phyloP scores from a whole-genome alignment of 2,113 vertebrate species.

The Calidris pygmaea region DNA sequence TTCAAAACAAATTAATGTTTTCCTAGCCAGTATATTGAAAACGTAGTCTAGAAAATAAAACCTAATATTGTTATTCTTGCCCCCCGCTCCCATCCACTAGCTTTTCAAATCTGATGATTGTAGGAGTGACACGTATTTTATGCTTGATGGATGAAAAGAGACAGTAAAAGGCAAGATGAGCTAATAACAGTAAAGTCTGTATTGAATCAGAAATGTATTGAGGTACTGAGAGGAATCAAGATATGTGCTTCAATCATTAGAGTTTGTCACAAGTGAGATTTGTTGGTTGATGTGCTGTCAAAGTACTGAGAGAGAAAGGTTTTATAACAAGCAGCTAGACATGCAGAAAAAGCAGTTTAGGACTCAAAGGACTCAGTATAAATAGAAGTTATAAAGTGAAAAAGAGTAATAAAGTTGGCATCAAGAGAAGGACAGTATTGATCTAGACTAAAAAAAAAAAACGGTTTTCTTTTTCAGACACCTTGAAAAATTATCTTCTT shows the following conservation, averaged over 20 bases:
- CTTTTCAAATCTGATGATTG: conserved; percentile 47
- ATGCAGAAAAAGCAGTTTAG: conserved; percentile 76
- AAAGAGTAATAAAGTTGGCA: conserved; percentile 68
- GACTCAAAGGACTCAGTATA: conserved; percentile 73
- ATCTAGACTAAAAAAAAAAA: conserved; percentile 46
- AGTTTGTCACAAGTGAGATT: conserved; percentile 82
- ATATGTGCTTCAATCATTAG: conserved; percentile 80
- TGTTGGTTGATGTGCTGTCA: conserved; percentile 75
- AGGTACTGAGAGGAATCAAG: conserved; percentile 79
- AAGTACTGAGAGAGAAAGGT: conserved; percentile 66
- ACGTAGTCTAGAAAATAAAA: background rate
- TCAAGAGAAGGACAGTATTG: conserved; percentile 44
- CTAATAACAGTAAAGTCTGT: conserved; percentile 79
- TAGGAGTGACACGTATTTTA: conserved; percentile 71
- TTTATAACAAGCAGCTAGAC: conserved; percentile 69
- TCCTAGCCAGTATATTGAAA: background rate
- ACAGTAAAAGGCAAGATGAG: conserved; percentile 72
- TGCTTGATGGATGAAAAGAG: conserved; percentile 81
- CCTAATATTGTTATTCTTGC: background rate
- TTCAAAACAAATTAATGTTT: background rate
- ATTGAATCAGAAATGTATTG: conserved; percentile 78
- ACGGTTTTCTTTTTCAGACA: conserved; percentile 3
- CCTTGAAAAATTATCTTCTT: background rate
- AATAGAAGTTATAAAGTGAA: conserved; percentile 69
- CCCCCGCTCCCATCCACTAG: background rate